Evolutionary conservation across 2,797 vertebrate species (phyloP).

Genomic region (Poliocrania exsul): DNA sequence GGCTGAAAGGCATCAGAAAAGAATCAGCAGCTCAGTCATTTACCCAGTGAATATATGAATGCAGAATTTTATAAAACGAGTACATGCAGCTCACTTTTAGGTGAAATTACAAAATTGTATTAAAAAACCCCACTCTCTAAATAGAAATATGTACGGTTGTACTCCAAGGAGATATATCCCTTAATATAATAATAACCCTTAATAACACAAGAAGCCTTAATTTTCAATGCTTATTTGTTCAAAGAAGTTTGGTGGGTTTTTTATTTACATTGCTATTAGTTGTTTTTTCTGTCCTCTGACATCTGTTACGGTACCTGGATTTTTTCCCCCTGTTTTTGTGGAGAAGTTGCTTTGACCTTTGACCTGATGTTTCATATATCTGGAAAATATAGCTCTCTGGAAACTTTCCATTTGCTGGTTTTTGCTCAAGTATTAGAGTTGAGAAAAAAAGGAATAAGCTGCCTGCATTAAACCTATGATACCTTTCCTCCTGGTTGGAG

Average conservation of each 20-base stretch:
- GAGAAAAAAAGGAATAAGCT: not conserved
- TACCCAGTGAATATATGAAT: not conserved
- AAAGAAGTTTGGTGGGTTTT: not conserved
- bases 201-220: not conserved
- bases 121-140: not conserved
- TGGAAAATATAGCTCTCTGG: slow-evolving; percentile 22
- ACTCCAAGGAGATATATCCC: not conserved
- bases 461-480: not conserved
- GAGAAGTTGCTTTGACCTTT: slow-evolving; percentile 10
- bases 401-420: not conserved
- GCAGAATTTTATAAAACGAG: not conserved
- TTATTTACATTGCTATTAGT: not conserved
- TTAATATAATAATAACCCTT: not conserved
- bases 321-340: not conserved
- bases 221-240: not conserved
- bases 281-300: not conserved
- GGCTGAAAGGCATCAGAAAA: not conserved
- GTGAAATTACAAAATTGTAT: not conserved
- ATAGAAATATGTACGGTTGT: not conserved
- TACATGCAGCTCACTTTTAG: not conserved
- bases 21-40: not conserved
- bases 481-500: not conserved
- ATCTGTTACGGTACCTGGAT: not conserved
- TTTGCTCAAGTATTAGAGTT: not conserved
- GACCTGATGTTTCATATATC: not conserved